These are phyloP conservation scores for Temnothorax curvispinosus DNA, from an alignment of 1,140 invertebrate species.

Conservation along the genomic window DNA sequence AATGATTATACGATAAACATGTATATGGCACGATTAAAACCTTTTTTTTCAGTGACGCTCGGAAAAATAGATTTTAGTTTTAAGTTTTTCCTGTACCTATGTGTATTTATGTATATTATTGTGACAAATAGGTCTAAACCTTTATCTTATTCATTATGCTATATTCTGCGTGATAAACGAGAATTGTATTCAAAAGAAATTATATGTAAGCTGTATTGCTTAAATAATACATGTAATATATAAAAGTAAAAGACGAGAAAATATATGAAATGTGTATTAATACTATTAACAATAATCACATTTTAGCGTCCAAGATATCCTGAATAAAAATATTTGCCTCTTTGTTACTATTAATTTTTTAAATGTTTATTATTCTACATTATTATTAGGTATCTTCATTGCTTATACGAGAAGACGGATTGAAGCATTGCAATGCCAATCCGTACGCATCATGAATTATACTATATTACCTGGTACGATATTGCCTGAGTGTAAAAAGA, in stretches of 20 bases:
- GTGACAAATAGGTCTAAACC: background rate
- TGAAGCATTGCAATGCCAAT: background rate
- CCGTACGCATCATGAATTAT: background rate
- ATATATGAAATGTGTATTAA: slow-evolving; percentile 23
- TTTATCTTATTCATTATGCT: slow-evolving; percentile 1
- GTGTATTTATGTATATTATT: slow-evolving; percentile 24
- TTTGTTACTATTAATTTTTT: background rate
- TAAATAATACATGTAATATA: slow-evolving; percentile 28
- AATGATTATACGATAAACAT: background rate
- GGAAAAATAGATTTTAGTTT: background rate
- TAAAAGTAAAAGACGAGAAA: slow-evolving; percentile 20
- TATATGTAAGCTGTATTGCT: slow-evolving; percentile 31
- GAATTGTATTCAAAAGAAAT: slow-evolving; percentile 12
- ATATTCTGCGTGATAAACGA: background rate
- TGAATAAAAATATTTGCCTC: background rate
- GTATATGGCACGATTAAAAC: slow-evolving; percentile 18
- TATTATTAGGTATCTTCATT: background rate
- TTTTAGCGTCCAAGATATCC: background rate
- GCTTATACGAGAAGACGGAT: background rate
- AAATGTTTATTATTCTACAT: slow-evolving; percentile 33
- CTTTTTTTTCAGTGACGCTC: slow-evolving; percentile 3
- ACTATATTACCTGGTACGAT: background rate
- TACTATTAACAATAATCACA: slow-evolving; percentile 24
- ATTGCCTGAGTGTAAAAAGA: background rate
- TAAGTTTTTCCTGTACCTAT: background rate